Base-by-base conservation (phyloP, 2,888 invertebrate genomes). In the Drosophila anomelani region DNA sequence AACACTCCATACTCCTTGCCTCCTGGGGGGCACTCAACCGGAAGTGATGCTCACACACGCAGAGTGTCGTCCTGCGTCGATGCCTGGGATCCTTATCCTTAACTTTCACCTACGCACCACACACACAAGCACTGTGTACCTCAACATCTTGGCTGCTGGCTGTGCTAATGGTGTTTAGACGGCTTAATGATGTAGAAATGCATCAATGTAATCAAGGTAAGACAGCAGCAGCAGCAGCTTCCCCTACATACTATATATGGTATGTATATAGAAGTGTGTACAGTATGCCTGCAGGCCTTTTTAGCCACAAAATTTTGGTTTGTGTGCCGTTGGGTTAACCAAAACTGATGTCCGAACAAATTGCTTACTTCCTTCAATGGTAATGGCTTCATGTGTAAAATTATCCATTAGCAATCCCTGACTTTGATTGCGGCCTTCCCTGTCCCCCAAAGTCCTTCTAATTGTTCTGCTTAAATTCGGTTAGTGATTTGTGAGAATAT, bases 181-280 rank as follows among this genome's bases (percentile, higher is more conserved):
- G 76, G 76, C 74, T 79, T 88, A 90, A 88, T 90, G 88, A 79
- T 80, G 81, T 78, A 85, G 88, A 88, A 88, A 87, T 85, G 83
- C 89, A 85, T 81, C 85, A 81, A 80, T 77, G 78, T 82, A 90
- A 84, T 86, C 79, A 85, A 90, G 89, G 85, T 88, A 53, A 64
- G 68, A 46, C 75, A 69, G 58, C 23, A 60, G n/a, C 39, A 59
- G 39, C 32, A 41, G 43, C n/a, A 29, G n/a, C 17, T 53, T 13
- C 1, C 36, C 47, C 10, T 10, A 34, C 9, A 26, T 23, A 23
- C 23, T 3, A 23, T 32, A 15, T 26, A 4, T 26, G 26, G 26
- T 44, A n/a, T 38, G 41, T 72, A 46, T 26, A 29, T 20, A 4
- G 49, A 17, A 8, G 34, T 12, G 20, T 57, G 26, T 20, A 36